Conservation (phyloP, 2,888 invertebrate species). For the Gastrophysa polygoni region DNA sequence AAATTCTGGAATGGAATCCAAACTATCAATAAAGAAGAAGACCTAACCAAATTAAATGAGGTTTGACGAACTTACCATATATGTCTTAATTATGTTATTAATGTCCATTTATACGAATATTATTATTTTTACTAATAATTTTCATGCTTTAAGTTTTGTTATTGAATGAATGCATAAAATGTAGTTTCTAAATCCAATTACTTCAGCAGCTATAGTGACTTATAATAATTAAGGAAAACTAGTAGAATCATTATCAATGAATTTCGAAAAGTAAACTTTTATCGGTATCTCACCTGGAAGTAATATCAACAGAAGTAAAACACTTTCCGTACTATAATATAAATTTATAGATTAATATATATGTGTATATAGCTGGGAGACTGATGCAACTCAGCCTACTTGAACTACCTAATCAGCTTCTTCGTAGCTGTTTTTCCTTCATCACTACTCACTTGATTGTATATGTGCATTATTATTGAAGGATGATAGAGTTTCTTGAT, state of each 20-base stretch:
- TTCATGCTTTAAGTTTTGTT: neutral
- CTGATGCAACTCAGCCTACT: neutral
- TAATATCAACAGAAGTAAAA: constrained; percentile 7
- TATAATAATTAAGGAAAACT: neutral
- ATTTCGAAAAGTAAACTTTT: neutral
- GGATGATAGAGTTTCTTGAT: constrained; percentile 5
- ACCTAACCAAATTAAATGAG: too few relatives aligned
- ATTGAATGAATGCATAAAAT: neutral
- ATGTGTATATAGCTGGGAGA: neutral
- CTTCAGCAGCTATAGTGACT: constrained; percentile 1
- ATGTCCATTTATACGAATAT: neutral
- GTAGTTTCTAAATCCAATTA: neutral
- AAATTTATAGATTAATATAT: neutral
- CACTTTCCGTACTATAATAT: neutral
- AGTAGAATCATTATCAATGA: neutral
- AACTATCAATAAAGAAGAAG: too few relatives aligned
- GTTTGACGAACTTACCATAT: neutral
- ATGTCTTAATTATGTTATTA: neutral
- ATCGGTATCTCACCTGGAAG: neutral
- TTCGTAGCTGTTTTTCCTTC: neutral
- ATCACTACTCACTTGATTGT: constrained; percentile 3
- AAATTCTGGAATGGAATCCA: neutral
- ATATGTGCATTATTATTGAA: constrained; percentile 2
- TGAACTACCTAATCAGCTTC: constrained; percentile 1
- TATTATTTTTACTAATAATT: neutral